These are phyloP conservation scores for Sandelia bainsii DNA, from an alignment of 2,797 vertebrate species.

Conservation along the genomic window DNA sequence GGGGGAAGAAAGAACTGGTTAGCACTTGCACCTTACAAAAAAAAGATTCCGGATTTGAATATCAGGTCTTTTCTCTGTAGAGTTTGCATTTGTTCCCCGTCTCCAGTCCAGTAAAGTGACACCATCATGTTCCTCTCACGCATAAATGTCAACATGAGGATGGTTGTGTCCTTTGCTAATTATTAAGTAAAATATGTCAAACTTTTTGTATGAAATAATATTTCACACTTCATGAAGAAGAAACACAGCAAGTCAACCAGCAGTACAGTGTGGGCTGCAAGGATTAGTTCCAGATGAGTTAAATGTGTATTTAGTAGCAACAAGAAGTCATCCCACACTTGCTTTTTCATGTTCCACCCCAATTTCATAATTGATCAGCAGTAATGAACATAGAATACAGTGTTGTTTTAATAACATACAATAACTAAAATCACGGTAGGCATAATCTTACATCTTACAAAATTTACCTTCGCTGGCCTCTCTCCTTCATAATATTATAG, in stretches of 20 bases:
- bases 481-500: conserved; percentile 45
- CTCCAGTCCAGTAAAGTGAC: neutral
- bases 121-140: too few species aligned
- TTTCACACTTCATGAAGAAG: neutral
- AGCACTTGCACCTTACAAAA: neutral
- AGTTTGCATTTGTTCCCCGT: neutral
- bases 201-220: neutral
- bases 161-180: neutral
- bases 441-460: conserved; percentile 19
- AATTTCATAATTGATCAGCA: conserved; percentile 11
- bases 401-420: conserved; percentile 16
- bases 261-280: neutral
- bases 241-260: neutral
- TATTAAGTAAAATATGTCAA: neutral
- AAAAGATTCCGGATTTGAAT: neutral
- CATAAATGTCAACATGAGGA: neutral
- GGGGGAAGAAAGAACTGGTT: neutral
- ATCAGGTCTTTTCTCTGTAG: neutral
- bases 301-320: neutral
- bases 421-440: neutral
- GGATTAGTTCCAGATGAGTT: neutral
- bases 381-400: neutral
- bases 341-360: neutral
- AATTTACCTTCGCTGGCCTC: conserved; percentile 27
- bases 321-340: neutral